A percentile compares a stretch with the other conserved stretches of the same genome.
phyloP scores from a whole-genome alignment of 2,113 vertebrate species.

The Solenodon paradoxus region DNA sequence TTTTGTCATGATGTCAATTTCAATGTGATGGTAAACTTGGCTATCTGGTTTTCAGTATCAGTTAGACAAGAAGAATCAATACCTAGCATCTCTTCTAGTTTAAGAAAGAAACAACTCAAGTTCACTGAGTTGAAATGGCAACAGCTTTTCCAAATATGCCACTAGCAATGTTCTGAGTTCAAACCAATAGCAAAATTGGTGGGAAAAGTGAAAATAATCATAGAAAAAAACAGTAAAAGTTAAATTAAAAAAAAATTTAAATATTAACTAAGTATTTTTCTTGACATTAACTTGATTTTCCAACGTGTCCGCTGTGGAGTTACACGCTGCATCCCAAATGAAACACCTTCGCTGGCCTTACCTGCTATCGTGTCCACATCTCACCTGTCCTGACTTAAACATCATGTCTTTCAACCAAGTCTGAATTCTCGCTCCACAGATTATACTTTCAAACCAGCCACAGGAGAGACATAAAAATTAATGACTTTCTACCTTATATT shows the following conservation, averaged over 20 bases:
- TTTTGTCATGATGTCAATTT: neutral
- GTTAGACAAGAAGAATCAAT: neutral
- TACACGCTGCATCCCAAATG: neutral
- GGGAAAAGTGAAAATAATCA: neutral
- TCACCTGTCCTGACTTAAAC: neutral
- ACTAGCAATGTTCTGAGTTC: neutral
- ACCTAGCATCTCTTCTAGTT: neutral
- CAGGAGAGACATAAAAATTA: neutral
- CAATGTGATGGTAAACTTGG: neutral
- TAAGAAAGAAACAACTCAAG: neutral
- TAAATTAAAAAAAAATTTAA: constrained; percentile 29
- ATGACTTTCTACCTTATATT: neutral
- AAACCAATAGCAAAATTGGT: neutral
- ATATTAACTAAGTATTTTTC: neutral
- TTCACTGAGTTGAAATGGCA: neutral
- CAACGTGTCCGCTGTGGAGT: neutral
- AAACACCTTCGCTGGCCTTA: neutral
- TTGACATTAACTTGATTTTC: neutral
- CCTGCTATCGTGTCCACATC: neutral
- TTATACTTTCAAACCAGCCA: neutral
- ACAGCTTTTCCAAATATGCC: constrained; percentile 8
- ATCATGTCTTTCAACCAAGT: neutral
- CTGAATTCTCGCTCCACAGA: neutral
- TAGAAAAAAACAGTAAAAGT: neutral
- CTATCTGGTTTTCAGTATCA: neutral